Percentiles rank a stretch among this genome's conserved stretches.
Conservation (phyloP, 1,140 invertebrate species). For the Agrilus planipennis region DNA sequence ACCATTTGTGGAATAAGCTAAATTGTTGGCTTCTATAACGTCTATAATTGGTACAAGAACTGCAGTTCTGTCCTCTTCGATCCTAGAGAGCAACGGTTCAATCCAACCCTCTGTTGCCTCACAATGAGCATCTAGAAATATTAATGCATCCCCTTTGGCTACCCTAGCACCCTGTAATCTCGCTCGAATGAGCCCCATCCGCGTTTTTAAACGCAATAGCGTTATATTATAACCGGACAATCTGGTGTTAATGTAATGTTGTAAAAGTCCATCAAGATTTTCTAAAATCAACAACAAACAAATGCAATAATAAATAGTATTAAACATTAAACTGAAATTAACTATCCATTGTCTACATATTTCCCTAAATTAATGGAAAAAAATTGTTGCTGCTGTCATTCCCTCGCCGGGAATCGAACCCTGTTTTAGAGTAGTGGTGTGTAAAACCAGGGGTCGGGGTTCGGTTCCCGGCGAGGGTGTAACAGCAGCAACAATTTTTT, state of each 20-base stretch:
- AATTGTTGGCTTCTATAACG: conserved; percentile 75
- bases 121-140: conserved; percentile 96
- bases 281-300: conserved; percentile 2
- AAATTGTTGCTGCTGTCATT: too few species aligned
- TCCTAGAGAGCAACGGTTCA: conserved; percentile 72
- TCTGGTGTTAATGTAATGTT: conserved; percentile 61
- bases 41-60: conserved; percentile 90
- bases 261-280: conserved; percentile 55
- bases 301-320: not conserved
- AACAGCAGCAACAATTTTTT: too few species aligned
- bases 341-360: too few species aligned
- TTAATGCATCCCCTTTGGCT: conserved; percentile 69
- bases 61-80: conserved; percentile 63
- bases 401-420: too few species aligned
- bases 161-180: conserved; percentile 65
- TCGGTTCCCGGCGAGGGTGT: too few species aligned
- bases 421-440: too few species aligned
- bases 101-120: conserved; percentile 76
- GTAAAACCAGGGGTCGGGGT: too few species aligned
- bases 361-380: too few species aligned
- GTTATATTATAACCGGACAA: conserved; percentile 53
- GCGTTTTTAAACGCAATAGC: conserved; percentile 59
- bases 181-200: conserved; percentile 76
- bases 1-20: conserved; percentile 63
- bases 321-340: too few species aligned